A percentile compares a stretch with the other conserved stretches of the same genome.
Conservation (phyloP, 2,888 invertebrate genomes). For the Ormyrus rosae region DNA sequence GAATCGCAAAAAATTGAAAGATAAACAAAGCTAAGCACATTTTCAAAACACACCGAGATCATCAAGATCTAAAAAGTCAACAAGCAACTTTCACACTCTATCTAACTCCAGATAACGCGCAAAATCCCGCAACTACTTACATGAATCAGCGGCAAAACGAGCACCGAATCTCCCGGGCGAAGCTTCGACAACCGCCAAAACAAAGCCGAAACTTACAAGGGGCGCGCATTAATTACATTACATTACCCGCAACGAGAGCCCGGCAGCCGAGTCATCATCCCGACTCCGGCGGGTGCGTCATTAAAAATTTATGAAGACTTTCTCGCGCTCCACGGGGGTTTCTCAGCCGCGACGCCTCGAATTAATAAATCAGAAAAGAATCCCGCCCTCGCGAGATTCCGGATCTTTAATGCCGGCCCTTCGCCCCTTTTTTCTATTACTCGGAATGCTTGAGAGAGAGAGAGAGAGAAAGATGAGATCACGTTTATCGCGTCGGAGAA, state of each 20-base stretch:
- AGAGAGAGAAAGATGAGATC: constrained; percentile 28
- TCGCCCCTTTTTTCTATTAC: not conserved
- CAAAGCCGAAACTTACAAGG: not conserved
- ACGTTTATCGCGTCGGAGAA: not conserved
- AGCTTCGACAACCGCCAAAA: not conserved
- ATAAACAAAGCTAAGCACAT: no score
- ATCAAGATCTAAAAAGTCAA: no score
- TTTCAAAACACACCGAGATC: no score
- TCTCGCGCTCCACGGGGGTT: constrained; percentile 19
- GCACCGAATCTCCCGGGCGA: not conserved
- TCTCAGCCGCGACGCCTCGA: not conserved
- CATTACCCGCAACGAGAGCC: constrained; percentile 16
- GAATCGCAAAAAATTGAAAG: no score
- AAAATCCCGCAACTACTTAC: not conserved
- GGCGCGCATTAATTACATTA: not conserved
- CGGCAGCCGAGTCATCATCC: not conserved
- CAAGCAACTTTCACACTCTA: constrained; percentile 28
- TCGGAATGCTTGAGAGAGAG: constrained; percentile 6
- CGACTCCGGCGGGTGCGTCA: not conserved
- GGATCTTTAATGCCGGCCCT: constrained; percentile 33
- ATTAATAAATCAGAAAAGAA: constrained; percentile 41
- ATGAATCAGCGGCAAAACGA: not conserved
- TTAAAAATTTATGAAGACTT: constrained; percentile 40
- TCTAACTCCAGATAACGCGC: not conserved
- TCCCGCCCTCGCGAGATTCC: constrained; percentile 13